Evolutionary conservation across 2,797 vertebrate species (phyloP), one percentile per base, ranked within the genome.

Genomic region (Sternotherus odoratus): DNA sequence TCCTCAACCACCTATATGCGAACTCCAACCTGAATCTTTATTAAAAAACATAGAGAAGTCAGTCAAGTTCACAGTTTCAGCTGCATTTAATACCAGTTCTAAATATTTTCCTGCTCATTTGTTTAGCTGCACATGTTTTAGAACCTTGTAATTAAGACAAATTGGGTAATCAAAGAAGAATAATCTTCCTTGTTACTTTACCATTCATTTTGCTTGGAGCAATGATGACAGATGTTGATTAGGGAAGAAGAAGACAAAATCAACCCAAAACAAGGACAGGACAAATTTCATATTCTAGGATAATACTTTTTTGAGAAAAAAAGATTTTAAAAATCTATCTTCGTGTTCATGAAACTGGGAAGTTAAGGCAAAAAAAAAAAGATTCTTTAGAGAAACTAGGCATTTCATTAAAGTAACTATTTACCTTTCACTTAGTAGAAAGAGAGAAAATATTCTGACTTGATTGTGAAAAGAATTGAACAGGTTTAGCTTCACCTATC

Each of bases 101-200:
- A 96, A 97, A 94, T 88, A 95, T 92, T 96, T 94, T 96, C 94
- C 90, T 95, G 86, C 95, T 97, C 96, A 95, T 97, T 95, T 97
- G 95, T 97, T 98, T 97, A 97, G 95, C 88, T 93, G 84, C 79
- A 95, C 90, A 90, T 95, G 95, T 93, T 97, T 97, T 92, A 98
- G 95, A 98, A 98, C 92, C 97, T 94, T 96, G 87, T 97, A 98
- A 98, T 98, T 98, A 98, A 97, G 96, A 98, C 90, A 98, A 98
- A 97, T 97, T 92, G 91, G 95, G 92, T 98, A 98, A 98, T 98
- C 93, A 97, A 97, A 98, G 96, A 97, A 97, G 96, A 97, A 97
- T 96, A 98, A 98, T 98, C 95, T 97, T 97, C 92, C 97, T 95
- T 97, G 95, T 98, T 98, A 98, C 94, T 96, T 97, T 93, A 97